Conservation (phyloP, 2,797 vertebrate species). For the Sebastes hubbsi region DNA sequence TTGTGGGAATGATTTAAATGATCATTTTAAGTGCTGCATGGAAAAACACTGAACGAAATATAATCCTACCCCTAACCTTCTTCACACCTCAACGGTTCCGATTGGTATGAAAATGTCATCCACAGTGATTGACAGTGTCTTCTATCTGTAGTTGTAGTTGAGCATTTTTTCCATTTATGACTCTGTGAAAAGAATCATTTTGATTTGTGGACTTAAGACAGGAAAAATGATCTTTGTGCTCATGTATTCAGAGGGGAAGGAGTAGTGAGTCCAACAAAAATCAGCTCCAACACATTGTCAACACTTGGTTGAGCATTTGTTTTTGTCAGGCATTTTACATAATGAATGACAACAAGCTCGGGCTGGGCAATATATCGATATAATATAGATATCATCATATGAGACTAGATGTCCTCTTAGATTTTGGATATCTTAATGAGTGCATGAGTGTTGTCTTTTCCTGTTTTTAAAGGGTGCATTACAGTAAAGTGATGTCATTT, state of each 20-base stretch:
- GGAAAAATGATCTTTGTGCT: background rate
- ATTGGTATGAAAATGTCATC: slow-evolving; percentile 5
- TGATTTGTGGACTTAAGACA: background rate
- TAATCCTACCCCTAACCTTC: background rate
- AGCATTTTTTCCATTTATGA: background rate
- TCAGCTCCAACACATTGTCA: background rate
- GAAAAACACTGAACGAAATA: background rate
- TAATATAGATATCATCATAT: too few species aligned
- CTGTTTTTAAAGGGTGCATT: too few species aligned
- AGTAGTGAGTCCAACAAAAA: background rate
- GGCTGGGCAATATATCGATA: too few species aligned
- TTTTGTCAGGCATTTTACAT: background rate
- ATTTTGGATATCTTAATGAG: too few species aligned
- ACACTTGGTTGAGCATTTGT: background rate
- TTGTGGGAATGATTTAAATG: background rate
- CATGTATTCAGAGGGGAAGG: background rate
- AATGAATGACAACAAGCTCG: too few species aligned
- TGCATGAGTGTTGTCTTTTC: too few species aligned
- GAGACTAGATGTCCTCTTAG: too few species aligned
- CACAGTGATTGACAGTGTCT: slow-evolving; percentile 2
- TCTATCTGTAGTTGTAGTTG: background rate
- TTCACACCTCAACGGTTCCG: background rate
- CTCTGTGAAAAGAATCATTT: background rate
- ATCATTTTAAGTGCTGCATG: background rate
- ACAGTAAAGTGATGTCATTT: too few species aligned